Evolutionary conservation across 1,140 invertebrate genomes (phyloP).

Genomic region (Reticulitermes speratus): DNA sequence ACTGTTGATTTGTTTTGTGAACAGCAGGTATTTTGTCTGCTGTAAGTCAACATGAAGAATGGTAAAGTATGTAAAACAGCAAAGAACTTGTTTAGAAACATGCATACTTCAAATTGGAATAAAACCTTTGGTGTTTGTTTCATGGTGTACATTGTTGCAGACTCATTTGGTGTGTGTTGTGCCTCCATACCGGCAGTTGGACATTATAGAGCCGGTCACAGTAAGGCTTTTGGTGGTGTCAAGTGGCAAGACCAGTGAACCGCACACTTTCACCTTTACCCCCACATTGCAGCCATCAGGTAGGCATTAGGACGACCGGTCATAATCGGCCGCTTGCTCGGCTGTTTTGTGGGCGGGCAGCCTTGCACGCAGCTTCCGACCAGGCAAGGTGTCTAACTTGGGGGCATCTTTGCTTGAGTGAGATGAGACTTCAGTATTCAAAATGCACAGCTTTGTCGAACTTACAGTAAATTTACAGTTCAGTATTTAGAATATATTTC

Average conservation of each 20-base stretch:
- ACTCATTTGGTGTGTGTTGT: slow-evolving; percentile 92
- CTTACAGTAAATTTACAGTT: neutral
- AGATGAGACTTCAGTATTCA: neutral
- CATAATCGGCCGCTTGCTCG: neutral
- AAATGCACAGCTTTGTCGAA: neutral
- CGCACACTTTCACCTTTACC: slow-evolving; percentile 82
- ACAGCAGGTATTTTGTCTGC: no score
- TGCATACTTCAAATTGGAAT: neutral
- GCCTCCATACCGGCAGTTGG: slow-evolving; percentile 70
- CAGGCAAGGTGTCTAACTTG: neutral
- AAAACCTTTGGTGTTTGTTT: no score
- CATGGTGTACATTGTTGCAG: slow-evolving; percentile 52
- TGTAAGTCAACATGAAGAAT: no score
- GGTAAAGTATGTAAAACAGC: no score
- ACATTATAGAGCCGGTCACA: slow-evolving; percentile 64
- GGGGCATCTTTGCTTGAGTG: neutral
- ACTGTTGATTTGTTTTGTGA: no score
- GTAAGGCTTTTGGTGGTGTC: slow-evolving; percentile 81
- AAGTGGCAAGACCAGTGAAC: slow-evolving; percentile 84
- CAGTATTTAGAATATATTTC: neutral
- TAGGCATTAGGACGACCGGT: slow-evolving; percentile 20
- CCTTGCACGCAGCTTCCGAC: neutral
- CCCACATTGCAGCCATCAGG: slow-evolving; percentile 45
- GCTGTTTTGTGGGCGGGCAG: slow-evolving; percentile 5
- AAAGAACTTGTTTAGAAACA: no score